A percentile compares a stretch with the other conserved stretches of the same genome.
Conservation (phyloP, 35 echinoderm and acorn worm species). For the Holothuria glaberrima region DNA sequence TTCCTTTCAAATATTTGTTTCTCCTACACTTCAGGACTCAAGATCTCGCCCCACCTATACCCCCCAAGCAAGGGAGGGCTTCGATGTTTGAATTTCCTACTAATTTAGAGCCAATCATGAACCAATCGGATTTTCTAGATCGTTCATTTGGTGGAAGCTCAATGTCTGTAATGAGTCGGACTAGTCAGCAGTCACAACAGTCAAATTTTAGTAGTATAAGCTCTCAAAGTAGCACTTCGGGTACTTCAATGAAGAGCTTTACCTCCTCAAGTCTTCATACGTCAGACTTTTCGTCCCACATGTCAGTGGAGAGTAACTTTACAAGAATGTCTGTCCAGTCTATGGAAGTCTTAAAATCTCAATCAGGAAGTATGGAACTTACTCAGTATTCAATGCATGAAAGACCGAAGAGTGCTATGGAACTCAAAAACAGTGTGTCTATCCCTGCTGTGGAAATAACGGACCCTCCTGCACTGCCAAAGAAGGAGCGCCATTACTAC, state of each 20-base stretch:
- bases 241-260: conserved; percentile 57
- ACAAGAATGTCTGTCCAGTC: conserved; percentile 76
- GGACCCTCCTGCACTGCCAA: conserved; percentile 69
- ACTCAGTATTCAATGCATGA: neutral
- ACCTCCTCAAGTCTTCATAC: conserved; percentile 29
- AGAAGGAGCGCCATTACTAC: conserved; percentile 51
- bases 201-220: conserved; percentile 79
- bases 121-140: conserved; percentile 49
- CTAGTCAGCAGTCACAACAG: conserved; percentile 52
- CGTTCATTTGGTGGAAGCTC: conserved; percentile 80
- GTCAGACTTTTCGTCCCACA: conserved; percentile 11
- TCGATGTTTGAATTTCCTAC: conserved; percentile 48
- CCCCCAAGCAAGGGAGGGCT: conserved; percentile 43
- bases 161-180: conserved; percentile 63
- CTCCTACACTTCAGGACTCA: no score
- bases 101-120: neutral
- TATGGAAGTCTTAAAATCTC: neutral
- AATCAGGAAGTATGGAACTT: conserved; percentile 33
- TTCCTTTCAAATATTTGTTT: no score
- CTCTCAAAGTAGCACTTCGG: conserved; percentile 77
- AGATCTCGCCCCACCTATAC: conserved; percentile 15
- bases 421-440: neutral
- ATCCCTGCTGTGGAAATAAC: conserved; percentile 53
- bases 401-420: conserved; percentile 36
- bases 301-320: conserved; percentile 35